Evolutionary conservation across 2,113 vertebrate genomes (phyloP).

Genomic region (Strix uralensis): DNA sequence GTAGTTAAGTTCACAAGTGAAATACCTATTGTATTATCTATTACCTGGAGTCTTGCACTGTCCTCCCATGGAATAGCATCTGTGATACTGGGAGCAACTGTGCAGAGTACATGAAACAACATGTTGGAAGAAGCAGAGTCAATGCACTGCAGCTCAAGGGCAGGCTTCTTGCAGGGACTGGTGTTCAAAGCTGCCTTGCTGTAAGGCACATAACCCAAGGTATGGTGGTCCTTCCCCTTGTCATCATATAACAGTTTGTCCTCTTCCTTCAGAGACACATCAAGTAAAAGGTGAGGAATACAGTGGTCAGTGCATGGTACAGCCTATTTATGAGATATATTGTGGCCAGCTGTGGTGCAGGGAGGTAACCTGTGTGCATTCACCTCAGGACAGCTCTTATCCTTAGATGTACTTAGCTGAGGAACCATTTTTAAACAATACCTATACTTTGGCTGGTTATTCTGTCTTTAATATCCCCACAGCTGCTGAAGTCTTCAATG

Average conservation of each 20-base stretch:
- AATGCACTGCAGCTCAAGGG: neutral
- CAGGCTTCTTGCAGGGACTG: neutral
- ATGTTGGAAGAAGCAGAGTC: neutral
- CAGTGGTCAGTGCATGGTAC: neutral
- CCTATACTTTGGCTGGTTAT: neutral
- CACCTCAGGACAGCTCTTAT: neutral
- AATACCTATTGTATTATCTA: neutral
- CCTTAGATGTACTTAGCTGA: neutral
- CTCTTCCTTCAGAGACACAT: neutral
- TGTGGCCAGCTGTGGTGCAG: neutral
- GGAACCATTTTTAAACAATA: neutral
- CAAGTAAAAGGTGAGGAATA: neutral
- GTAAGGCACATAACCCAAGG: neutral
- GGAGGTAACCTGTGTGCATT: neutral
- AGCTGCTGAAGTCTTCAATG: conserved; percentile 2
- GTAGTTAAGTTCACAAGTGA: neutral
- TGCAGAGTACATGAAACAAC: neutral
- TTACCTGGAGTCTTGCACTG: neutral
- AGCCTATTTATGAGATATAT: neutral
- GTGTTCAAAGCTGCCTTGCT: neutral
- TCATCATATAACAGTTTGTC: neutral
- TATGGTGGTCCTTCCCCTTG: neutral
- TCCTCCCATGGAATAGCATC: neutral
- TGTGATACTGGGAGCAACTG: neutral
- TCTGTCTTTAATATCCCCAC: neutral